These are phyloP conservation scores for Buphagus erythrorhynchus DNA, from an alignment of 2,797 vertebrate genomes.

Conservation along the genomic window DNA sequence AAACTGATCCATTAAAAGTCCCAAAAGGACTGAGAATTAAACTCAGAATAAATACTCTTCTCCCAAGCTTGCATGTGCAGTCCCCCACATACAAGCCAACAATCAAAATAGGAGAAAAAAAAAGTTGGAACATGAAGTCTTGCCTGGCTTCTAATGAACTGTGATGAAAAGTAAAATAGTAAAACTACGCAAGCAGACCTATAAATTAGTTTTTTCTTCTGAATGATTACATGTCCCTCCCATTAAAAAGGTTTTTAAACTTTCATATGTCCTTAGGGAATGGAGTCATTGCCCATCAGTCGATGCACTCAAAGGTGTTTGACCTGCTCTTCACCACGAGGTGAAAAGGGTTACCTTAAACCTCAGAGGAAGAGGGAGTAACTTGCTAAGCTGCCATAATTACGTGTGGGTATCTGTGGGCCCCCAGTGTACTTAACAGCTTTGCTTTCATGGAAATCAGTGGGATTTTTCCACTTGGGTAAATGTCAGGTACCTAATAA, in stretches of 20 bases:
- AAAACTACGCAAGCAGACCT: not conserved
- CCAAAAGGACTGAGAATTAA: not conserved
- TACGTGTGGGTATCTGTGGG: not conserved
- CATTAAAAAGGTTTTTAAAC: not conserved
- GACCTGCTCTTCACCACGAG: not conserved
- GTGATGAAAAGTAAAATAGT: not conserved
- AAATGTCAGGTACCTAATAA: not conserved
- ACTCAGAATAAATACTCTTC: not conserved
- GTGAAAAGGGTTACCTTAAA: not conserved
- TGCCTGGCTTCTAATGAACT: not conserved
- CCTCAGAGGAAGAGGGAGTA: not conserved
- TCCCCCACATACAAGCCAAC: not conserved
- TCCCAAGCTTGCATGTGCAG: not conserved
- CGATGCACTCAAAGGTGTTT: not conserved
- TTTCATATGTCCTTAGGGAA: not conserved
- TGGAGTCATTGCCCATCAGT: not conserved
- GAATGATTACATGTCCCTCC: not conserved
- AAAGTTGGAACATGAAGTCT: not conserved
- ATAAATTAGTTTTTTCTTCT: not conserved
- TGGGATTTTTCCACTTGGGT: not conserved
- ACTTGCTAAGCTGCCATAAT: slow-evolving; percentile 22
- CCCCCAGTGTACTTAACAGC: not conserved
- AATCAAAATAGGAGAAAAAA: not conserved
- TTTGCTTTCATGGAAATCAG: not conserved
- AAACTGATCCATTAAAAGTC: not conserved